Base-by-base conservation (phyloP, 2,113 vertebrate genomes). In the Heliornis fulica region DNA sequence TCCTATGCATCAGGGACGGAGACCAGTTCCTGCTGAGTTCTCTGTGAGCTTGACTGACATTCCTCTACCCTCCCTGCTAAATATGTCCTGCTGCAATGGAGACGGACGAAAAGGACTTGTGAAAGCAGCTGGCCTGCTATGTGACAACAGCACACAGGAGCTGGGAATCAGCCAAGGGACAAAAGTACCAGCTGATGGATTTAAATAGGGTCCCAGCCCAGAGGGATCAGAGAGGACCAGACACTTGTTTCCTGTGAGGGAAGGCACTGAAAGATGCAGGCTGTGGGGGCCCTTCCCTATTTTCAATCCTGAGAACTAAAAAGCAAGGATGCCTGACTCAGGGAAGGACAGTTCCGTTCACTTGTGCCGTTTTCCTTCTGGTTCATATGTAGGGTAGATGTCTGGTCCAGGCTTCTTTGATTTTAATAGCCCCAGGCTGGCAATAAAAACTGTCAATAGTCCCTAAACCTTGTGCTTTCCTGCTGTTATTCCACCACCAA, bases 91-190 rank as follows among this genome's bases (percentile, higher is more conserved):
- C 28, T 79, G 72, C 72, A 91, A 36, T 41, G 43, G 21, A 87
- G 46, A n/a, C 20, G 43, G 34, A 66, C 31, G 1, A 3, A 83
- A 96, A 89, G 32, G 51, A 48, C 69, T 23, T 3, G 1, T 46
- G 46, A 25, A 64, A 90, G 80, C 91, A 96, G 93, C 94, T 96
- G 95, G 76, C 43, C 69, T 79, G 72, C n/a, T 92, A 34, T 89
- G 45, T 5, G n/a, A 64, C 82, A 96, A 4, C 61, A 72, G 63
- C n/a, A 76, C 11, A 22, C 21, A 54, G 48, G 32, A 84, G n/a
- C 50, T 88, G 75, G 82, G 66, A 90, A 72, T 63, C 54, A 77
- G 79, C 79, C 79, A 83, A 70, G 9, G 50, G 45, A 36, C 11
- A n/a, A 64, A 63, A 77, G n/a, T 21, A 26, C 79, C 80, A 89